Percentiles rank a stretch among this genome's conserved stretches.
phyloP scores from a whole-genome alignment of 2,888 invertebrate genomes.

The Lithophane ornitopus region DNA sequence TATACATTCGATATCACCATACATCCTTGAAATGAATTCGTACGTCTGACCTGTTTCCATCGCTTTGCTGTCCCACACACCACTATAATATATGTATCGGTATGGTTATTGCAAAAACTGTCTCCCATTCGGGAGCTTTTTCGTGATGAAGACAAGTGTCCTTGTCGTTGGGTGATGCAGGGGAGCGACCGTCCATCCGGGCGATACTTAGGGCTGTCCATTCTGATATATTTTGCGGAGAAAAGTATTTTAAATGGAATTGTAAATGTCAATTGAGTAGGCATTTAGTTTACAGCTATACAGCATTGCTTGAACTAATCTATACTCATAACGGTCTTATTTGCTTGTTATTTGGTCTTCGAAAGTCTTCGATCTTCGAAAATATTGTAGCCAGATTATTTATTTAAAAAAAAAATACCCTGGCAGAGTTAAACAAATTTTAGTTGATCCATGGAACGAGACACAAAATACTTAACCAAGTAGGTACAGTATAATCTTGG shows the following conservation, averaged over 20 bases:
- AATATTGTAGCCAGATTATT: not conserved
- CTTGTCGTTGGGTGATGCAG: constrained; percentile 33
- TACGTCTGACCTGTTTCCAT: constrained; percentile 25
- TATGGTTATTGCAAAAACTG: constrained; percentile 25
- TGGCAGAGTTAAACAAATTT: not conserved
- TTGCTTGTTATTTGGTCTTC: not conserved
- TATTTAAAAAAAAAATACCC: too few species aligned
- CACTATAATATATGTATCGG: not conserved
- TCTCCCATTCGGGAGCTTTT: constrained; percentile 23
- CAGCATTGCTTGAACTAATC: too few species aligned
- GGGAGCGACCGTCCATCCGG: not conserved
- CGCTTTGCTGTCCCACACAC: not conserved
- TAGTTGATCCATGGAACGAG: not conserved
- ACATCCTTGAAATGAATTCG: constrained; percentile 28
- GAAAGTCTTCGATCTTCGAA: not conserved
- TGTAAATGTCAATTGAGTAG: not conserved
- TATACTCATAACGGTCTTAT: not conserved
- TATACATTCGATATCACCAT: constrained; percentile 15
- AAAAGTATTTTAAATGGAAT: not conserved
- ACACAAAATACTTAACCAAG: not conserved
- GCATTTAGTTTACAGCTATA: not conserved
- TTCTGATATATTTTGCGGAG: not conserved
- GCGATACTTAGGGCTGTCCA: not conserved
- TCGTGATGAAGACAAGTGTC: constrained; percentile 34
- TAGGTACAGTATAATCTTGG: constrained; percentile 27